Conservation (phyloP, 1,140 invertebrate genomes). For the Anastrepha ludens region DNA sequence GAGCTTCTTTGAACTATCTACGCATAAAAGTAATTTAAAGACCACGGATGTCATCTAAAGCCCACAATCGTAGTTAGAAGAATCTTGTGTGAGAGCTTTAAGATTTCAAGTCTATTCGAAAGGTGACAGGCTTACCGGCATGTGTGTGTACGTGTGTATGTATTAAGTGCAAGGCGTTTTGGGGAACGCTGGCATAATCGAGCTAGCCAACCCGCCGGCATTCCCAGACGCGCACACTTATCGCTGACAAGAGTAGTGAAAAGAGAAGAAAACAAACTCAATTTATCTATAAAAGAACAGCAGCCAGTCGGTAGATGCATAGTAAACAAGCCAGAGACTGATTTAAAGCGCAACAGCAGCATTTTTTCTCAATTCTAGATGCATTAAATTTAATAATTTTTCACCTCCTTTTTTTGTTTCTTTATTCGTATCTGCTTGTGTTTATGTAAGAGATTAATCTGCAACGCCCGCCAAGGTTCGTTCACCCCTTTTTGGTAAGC, state of each 20-base stretch:
- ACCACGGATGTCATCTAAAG: neutral
- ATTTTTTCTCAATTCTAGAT: neutral
- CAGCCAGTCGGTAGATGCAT: neutral
- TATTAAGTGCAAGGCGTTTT: neutral
- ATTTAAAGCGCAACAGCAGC: neutral
- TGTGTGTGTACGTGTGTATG: no score
- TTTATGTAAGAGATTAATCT: neutral
- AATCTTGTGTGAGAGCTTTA: neutral
- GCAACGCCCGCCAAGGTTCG: neutral
- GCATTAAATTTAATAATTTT: neutral
- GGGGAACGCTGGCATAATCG: neutral
- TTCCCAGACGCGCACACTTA: neutral
- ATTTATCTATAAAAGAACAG: neutral
- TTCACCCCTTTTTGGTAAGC: constrained; percentile 7
- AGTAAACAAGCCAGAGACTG: neutral
- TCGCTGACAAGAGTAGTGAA: neutral
- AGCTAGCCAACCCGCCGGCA: neutral
- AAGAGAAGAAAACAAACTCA: neutral
- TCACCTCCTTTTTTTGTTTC: neutral
- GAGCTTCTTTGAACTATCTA: neutral
- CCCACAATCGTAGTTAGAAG: neutral
- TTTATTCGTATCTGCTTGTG: neutral
- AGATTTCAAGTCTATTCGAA: neutral
- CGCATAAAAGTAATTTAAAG: neutral
- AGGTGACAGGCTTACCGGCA: neutral